Conservation (phyloP, 1,140 invertebrate species). For the Macrobrachium rosenbergii region DNA sequence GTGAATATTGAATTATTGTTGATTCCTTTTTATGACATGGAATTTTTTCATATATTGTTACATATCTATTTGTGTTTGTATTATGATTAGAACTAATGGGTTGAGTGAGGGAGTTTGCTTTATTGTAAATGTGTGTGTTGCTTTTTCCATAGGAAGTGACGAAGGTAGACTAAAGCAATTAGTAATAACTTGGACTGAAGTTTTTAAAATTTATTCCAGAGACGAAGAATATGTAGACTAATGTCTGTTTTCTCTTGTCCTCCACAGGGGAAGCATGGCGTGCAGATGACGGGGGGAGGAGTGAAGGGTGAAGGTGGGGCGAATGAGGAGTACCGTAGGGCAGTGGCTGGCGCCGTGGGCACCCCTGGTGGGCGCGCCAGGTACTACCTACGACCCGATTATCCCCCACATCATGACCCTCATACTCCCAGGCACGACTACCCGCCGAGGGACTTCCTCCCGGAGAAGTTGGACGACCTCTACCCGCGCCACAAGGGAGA, state of each 20-base stretch:
- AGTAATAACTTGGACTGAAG: too few species aligned
- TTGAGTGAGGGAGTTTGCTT: too few species aligned
- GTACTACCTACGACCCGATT: conserved; percentile 64
- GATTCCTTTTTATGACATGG: too few species aligned
- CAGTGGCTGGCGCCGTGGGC: conserved; percentile 34
- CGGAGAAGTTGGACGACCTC: conserved; percentile 64
- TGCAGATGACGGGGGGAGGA: conserved; percentile 64
- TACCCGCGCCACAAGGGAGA: conserved; percentile 65
- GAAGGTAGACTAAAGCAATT: too few species aligned
- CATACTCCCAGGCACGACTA: conserved; percentile 60
- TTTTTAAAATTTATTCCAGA: too few species aligned
- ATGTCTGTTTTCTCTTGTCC: neutral
- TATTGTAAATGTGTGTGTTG: too few species aligned
- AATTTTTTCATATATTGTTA: too few species aligned
- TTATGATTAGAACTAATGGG: too few species aligned
- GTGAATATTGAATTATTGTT: too few species aligned
- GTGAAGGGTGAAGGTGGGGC: conserved; percentile 60
- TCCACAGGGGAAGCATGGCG: conserved; percentile 64
- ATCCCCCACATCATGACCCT: conserved; percentile 59
- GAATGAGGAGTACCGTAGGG: conserved; percentile 58
- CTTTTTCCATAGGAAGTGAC: too few species aligned
- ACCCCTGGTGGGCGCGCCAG: conserved; percentile 52
- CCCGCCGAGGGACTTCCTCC: conserved; percentile 62
- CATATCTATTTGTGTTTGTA: too few species aligned
- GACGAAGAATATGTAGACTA: too few species aligned